A percentile compares a stretch with the other conserved stretches of the same genome.
These are phyloP conservation scores for Ditula angustiorana DNA, from an alignment of 2,888 invertebrate species.

Conservation along the genomic window DNA sequence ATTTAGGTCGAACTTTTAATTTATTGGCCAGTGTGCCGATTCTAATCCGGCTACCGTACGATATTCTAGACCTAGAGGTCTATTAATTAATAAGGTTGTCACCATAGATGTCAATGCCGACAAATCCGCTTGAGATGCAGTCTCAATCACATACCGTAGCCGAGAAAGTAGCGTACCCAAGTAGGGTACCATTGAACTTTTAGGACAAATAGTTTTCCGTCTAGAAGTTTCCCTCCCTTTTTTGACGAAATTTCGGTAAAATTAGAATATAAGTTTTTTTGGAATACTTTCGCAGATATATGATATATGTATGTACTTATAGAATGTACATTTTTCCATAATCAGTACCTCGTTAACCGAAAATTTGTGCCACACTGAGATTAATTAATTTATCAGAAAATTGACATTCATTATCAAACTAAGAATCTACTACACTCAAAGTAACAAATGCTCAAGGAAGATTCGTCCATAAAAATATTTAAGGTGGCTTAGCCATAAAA, in stretches of 20 bases:
- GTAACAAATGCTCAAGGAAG: slow-evolving; percentile 39
- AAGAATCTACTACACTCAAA: slow-evolving; percentile 10
- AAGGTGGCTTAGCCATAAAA: slow-evolving; percentile 56
- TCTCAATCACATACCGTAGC: not conserved
- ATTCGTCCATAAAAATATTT: slow-evolving; percentile 43
- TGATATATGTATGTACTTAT: no score
- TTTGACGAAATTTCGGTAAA: no score
- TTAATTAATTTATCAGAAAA: not conserved
- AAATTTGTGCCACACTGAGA: not conserved
- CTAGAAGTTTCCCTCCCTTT: no score
- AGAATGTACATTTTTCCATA: no score
- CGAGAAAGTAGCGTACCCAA: not conserved
- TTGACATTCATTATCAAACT: slow-evolving; percentile 18
- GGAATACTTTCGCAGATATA: no score
- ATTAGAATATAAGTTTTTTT: no score
- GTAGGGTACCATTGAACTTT: not conserved
- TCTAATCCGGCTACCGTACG: not conserved
- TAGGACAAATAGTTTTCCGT: not conserved
- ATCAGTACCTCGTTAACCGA: no score
- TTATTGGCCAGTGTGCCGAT: not conserved
- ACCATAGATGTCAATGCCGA: not conserved
- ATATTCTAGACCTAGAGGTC: not conserved
- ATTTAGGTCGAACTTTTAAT: no score
- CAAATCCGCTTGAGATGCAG: not conserved
- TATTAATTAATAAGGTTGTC: not conserved